These are phyloP conservation scores for Perognathus longimembris DNA, from an alignment of 2,113 vertebrate species.

Conservation along the genomic window DNA sequence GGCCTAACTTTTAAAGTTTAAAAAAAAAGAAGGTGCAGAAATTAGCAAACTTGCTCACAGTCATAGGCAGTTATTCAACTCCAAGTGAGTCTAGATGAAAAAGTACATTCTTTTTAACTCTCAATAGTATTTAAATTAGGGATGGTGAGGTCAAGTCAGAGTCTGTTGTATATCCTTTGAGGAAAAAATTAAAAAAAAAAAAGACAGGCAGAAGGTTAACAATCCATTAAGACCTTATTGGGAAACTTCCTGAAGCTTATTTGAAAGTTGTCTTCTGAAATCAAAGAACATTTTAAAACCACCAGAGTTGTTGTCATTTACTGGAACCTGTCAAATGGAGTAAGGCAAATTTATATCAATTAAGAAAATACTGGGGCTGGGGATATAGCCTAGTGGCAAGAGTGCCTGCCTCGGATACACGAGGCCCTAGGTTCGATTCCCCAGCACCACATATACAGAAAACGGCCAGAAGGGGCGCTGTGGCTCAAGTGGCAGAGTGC, in stretches of 20 bases:
- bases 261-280: conserved; percentile 80
- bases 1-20: background rate
- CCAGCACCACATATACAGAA: too few relatives aligned
- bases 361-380: too few relatives aligned
- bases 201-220: background rate
- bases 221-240: conserved; percentile 84
- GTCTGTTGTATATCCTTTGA: background rate
- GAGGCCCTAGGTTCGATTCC: too few relatives aligned
- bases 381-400: too few relatives aligned
- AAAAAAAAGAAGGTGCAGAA: background rate
- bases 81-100: background rate
- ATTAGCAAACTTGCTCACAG: background rate
- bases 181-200: background rate
- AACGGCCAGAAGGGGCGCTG: too few relatives aligned
- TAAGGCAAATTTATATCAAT: conserved; percentile 41
- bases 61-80: background rate
- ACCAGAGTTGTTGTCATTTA: conserved; percentile 68
- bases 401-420: too few relatives aligned
- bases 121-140: background rate
- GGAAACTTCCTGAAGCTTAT: conserved; percentile 83
- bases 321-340: conserved; percentile 35
- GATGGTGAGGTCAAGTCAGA: background rate
- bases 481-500: too few relatives aligned
- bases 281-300: conserved; percentile 77
- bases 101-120: background rate